Conservation (phyloP, 1,140 invertebrate genomes). For the Araneus ventricosus region DNA sequence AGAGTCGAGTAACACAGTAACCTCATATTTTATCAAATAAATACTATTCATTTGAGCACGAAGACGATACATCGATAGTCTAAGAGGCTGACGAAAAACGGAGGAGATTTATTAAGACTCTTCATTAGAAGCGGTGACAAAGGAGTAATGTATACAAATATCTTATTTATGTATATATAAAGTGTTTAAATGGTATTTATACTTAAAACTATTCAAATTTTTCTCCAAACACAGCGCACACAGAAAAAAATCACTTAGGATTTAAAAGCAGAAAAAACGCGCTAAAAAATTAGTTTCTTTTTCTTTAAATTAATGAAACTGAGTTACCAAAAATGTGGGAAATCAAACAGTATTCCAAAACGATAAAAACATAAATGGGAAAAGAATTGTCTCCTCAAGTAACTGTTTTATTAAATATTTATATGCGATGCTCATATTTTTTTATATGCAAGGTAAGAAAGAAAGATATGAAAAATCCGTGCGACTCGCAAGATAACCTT, state of each 20-base stretch:
- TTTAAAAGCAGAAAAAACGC: background rate
- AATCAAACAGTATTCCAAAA: no score
- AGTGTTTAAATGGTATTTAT: background rate
- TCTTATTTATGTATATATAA: background rate
- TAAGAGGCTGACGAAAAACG: constrained; percentile 24
- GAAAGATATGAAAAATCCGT: no score
- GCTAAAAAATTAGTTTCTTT: background rate
- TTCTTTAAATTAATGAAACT: no score
- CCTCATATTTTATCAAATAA: constrained; percentile 33
- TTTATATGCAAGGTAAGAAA: no score
- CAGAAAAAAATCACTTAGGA: background rate
- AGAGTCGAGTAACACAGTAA: constrained; percentile 47
- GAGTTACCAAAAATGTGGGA: no score
- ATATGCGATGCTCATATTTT: no score
- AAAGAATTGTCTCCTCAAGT: no score
- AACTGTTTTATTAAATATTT: no score
- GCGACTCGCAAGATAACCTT: no score
- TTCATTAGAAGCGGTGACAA: background rate
- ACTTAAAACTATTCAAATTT: no score
- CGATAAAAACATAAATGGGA: no score
- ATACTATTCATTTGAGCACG: constrained; percentile 23
- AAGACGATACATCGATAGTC: constrained; percentile 5
- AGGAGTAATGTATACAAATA: background rate
- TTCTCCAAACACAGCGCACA: no score
- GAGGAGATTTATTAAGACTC: background rate